Evolutionary conservation across 2,888 invertebrate species (phyloP), one percentile per base, ranked within the genome.

Genomic region (Boloria euphrosyne): DNA sequence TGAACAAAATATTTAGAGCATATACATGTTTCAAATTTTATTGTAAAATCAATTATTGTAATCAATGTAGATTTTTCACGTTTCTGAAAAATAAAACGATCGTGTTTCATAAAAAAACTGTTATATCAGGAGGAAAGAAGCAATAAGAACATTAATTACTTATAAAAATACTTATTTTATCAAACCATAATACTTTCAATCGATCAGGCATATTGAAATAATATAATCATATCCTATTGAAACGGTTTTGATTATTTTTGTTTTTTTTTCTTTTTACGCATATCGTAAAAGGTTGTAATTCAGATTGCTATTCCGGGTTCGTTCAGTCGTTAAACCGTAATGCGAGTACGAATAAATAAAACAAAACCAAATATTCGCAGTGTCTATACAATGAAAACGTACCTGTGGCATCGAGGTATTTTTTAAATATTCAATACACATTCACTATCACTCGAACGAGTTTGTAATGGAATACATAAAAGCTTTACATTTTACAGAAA

Each of bases 341-440:
- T 52, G 27, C 46, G 27, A 13, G 27, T 16, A 46, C 27, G 46
- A 38, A 38, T 38, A 38, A 38, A 38, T 46, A 57, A 57, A 57
- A 16, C 27, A 46, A n/a, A 46, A 57, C 10, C 16, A 57, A 13
- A 57, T 57, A 46, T 46, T 22, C 4, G 44, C 44, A 44, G 13
- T 10, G 44, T 44, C 55, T 22, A 46, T 27, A 46, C 46, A 57
- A 57, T 57, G 57, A 46, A 57, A 57, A 57, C 46, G 27, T 13
- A 57, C 46, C 44, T 57, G 44, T 27, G 44, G 57, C 57, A n/a
- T 27, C 46, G 46, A 57, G 46, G 57, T 57, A 22, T 57, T 57
- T 52, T 57, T 57, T 57, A 57, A 57, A 57, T 46, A 57, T 57
- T 46, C 57, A 57, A 46, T 46, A 16, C 22, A n/a, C 55, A 57